These are phyloP conservation scores for Mohoua ochrocephala DNA, from an alignment of 2,113 vertebrate species.

Conservation along the genomic window DNA sequence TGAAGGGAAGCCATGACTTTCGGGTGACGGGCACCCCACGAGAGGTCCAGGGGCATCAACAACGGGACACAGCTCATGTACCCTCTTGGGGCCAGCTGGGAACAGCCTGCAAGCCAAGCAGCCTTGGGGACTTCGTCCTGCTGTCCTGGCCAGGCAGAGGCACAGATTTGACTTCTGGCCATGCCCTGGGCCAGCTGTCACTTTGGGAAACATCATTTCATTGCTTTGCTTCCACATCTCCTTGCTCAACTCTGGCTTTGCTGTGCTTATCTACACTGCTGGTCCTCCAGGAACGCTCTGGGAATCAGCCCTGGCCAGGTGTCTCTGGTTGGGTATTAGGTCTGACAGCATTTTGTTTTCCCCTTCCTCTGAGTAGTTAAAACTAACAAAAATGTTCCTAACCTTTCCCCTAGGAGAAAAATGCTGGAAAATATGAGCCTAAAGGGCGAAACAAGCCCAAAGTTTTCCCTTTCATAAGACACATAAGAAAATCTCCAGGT, in stretches of 20 bases:
- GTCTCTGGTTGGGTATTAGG: background rate
- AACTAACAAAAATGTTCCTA: background rate
- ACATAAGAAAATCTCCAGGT: background rate
- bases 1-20: rapidly evolving
- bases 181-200: background rate
- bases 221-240: background rate
- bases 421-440: background rate
- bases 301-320: background rate
- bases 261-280: background rate
- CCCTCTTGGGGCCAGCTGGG: background rate
- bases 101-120: background rate
- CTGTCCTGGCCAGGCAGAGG: background rate
- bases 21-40: rapidly evolving
- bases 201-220: background rate
- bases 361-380: background rate
- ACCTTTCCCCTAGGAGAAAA: background rate
- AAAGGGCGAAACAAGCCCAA: rapidly evolving
- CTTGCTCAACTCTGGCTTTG: background rate
- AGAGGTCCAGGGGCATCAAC: background rate
- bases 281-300: background rate
- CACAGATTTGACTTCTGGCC: background rate
- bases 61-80: background rate
- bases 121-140: background rate
- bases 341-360: background rate
- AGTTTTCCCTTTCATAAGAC: background rate